Evolutionary conservation across 2,113 vertebrate genomes (phyloP).

Genomic region (Manacus vitellinus): DNA sequence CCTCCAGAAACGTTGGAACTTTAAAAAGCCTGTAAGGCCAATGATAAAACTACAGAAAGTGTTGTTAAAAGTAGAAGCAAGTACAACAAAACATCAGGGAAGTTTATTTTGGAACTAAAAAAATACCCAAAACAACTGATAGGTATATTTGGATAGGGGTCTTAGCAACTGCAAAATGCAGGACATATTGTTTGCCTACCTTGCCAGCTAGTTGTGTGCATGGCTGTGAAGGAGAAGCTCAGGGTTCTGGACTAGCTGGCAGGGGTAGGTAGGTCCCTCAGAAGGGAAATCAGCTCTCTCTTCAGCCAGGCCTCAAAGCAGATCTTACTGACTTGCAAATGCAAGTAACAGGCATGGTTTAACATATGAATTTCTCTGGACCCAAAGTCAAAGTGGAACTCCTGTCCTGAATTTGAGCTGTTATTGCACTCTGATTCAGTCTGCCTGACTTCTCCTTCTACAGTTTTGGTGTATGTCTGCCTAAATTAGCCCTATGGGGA

Average conservation of each 20-base stretch:
- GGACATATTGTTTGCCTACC: not conserved
- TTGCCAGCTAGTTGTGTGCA: not conserved
- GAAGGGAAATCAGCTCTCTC: not conserved
- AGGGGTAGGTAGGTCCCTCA: not conserved
- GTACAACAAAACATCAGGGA: not conserved
- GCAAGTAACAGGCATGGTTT: not conserved
- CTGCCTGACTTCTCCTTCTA: not conserved
- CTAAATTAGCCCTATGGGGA: not conserved
- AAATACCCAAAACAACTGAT: fast-evolving
- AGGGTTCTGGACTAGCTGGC: not conserved
- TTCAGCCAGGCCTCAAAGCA: not conserved
- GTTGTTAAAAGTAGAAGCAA: not conserved
- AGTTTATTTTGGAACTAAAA: not conserved
- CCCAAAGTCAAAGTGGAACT: not conserved
- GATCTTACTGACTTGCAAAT: not conserved
- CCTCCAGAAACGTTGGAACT: not conserved
- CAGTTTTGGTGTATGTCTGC: not conserved
- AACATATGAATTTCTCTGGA: not conserved
- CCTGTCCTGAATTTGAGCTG: not conserved
- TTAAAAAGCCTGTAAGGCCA: not conserved
- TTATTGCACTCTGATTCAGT: not conserved
- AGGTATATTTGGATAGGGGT: not conserved
- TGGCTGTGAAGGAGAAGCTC: not conserved
- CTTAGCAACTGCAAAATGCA: not conserved
- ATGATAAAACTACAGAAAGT: not conserved